Evolutionary conservation across 1,140 invertebrate species (phyloP).

Genomic region (Drosophila kikkawai): DNA sequence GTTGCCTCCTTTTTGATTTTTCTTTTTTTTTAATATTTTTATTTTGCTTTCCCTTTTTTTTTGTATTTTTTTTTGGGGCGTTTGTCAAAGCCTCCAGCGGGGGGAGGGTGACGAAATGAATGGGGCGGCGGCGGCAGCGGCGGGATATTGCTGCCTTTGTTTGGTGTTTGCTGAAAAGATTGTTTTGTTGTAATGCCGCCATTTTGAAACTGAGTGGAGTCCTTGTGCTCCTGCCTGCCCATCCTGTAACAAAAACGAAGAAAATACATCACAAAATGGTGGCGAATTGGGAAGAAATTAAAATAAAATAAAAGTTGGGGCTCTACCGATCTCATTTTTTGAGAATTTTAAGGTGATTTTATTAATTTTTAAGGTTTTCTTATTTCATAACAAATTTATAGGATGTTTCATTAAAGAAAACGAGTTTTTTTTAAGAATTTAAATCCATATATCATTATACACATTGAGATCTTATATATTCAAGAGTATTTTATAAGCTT

Average conservation of each 20-base stretch:
- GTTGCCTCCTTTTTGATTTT: not conserved
- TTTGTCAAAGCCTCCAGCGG: constrained; percentile 51
- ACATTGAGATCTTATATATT: too few species aligned
- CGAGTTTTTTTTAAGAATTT: not conserved
- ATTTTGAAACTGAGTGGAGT: constrained; percentile 63
- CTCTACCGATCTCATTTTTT: not conserved
- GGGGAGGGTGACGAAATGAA: constrained; percentile 21
- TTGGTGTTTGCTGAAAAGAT: constrained; percentile 75
- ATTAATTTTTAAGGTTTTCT: not conserved
- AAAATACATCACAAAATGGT: constrained; percentile 30
- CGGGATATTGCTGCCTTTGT: constrained; percentile 66
- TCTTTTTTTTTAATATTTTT: not conserved
- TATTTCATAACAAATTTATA: not conserved
- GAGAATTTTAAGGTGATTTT: not conserved
- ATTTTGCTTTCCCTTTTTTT: constrained; percentile 14
- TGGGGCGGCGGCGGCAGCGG: constrained; percentile 23
- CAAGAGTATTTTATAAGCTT: too few species aligned
- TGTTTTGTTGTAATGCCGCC: constrained; percentile 73
- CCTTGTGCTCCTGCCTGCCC: not conserved
- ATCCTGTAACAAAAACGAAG: constrained; percentile 12
- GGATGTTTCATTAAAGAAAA: not conserved
- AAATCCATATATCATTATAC: too few species aligned
- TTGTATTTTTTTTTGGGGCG: constrained; percentile 30
- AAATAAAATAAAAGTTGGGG: not conserved
- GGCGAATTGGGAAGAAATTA: constrained; percentile 3